Evolutionary conservation across 2,113 vertebrate species (phyloP), one percentile per base, ranked within the genome.

Genomic region (Pogona vitticeps): DNA sequence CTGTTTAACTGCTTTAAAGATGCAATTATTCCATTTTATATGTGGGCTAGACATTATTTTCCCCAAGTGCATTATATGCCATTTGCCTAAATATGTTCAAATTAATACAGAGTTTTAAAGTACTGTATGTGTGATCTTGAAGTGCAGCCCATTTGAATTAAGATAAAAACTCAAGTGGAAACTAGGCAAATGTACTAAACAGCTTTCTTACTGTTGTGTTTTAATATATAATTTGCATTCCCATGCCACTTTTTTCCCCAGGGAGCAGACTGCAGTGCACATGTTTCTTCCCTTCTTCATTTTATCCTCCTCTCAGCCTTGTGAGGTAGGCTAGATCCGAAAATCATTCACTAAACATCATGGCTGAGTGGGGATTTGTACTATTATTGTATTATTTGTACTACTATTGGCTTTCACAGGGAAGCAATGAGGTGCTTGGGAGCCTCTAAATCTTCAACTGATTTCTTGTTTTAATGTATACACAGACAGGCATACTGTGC

Each of bases 31-130:
- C 80, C 86, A 31, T 75, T 89, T 84, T 72, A 17, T 89, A 83
- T 76, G 88, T 92, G 65, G 86, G 71, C 76, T 90, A 85, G 91
- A 75, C 1, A 3, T 92, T 92, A 92, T 90, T 94, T 95, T 87
- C 73, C 93, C 91, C 90, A 75, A 83, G 91, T 58, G 86, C 87
- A 90, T 94, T 91, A 88, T 94, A 92, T 94, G 88, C 90, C 83
- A 86, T 89, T 94, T 93, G 88, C 88, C 87, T 65, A 91, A 93
- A 91, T 0, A 14, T 72, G 75, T 83, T 90, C 90, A 90, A 90
- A 92, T 93, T 92, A 91, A 90, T 40, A n/a, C 87, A 80, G 83
- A 90, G 89, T 83, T 33, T 79, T 79, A 76, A 76, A 85, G 36
- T 17, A 68, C 46, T 72, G 33, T 36, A 88, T 86, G 17, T 81